phyloP scores from a whole-genome alignment of 1,140 invertebrate genomes.

The Zaprionus kolodkinae region DNA sequence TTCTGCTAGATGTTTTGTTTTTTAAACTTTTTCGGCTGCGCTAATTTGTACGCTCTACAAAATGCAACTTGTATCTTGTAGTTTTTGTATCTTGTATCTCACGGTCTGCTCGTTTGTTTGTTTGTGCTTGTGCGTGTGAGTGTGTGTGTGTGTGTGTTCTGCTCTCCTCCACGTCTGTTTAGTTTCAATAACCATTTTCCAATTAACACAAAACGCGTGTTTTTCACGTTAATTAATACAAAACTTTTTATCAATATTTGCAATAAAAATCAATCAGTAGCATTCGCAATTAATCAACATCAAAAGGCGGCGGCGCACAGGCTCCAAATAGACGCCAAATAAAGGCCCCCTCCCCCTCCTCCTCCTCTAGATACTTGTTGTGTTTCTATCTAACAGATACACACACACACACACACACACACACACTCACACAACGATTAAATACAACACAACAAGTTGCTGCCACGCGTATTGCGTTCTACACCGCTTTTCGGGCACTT shows the following conservation, averaged over 20 bases:
- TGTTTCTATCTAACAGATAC: slow-evolving; percentile 25
- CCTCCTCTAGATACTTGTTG: slow-evolving; percentile 12
- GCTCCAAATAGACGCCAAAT: slow-evolving; percentile 39
- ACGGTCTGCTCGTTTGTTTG: slow-evolving; percentile 78
- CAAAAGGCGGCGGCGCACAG: slow-evolving; percentile 56
- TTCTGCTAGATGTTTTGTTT: slow-evolving; percentile 38
- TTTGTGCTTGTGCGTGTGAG: slow-evolving; percentile 42
- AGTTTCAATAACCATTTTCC: slow-evolving; percentile 82
- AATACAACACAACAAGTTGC: slow-evolving; percentile 64
- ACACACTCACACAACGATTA: slow-evolving; percentile 34
- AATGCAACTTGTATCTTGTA: slow-evolving; percentile 76
- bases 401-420: slow-evolving; percentile 23
- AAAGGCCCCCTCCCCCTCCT: slow-evolving; percentile 13
- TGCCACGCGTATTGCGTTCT: slow-evolving; percentile 65
- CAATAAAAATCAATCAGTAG: slow-evolving; percentile 83
- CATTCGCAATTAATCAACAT: slow-evolving; percentile 81
- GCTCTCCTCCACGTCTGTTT: slow-evolving; percentile 56
- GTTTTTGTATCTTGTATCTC: slow-evolving; percentile 71
- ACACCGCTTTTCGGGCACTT: slow-evolving; percentile 34
- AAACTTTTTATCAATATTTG: slow-evolving; percentile 84
- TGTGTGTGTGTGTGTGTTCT: slow-evolving; percentile 1
- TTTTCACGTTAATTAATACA: slow-evolving; percentile 83
- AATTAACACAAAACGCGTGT: slow-evolving; percentile 81
- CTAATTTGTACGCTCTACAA: slow-evolving; percentile 78
- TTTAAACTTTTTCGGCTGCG: slow-evolving; percentile 69